phyloP scores from a whole-genome alignment of 92 coral and sea anemone species.

The Heliopora coerulea region DNA sequence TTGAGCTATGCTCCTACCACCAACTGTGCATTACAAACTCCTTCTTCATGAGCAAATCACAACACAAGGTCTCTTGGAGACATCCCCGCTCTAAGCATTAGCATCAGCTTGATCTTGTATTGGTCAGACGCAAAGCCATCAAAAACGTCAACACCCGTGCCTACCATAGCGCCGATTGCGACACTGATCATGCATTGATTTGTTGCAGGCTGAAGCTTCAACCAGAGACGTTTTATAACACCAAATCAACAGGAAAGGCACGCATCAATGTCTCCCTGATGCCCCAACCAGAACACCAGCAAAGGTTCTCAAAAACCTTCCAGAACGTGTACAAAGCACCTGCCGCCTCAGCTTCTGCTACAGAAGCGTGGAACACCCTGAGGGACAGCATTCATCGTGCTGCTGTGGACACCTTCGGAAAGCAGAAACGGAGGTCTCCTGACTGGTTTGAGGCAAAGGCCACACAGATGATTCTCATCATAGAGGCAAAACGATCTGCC shows the following conservation, averaged over 20 bases:
- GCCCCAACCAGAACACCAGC: background rate
- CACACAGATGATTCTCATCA: conserved; percentile 20
- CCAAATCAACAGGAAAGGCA: conserved; percentile 30
- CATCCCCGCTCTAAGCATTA: conserved; percentile 34
- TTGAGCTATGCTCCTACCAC: conserved; percentile 38
- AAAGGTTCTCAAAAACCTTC: background rate
- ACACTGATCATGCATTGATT: conserved; percentile 45
- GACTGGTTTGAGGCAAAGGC: conserved; percentile 35
- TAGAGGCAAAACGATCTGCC: conserved; percentile 12
- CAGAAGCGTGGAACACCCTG: conserved; percentile 5
- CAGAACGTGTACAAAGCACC: background rate
- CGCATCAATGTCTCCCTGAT: conserved; percentile 3
- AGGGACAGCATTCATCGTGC: conserved; percentile 16
- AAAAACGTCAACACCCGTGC: conserved; percentile 37
- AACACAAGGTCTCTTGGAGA: conserved; percentile 44
- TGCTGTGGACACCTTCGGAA: background rate
- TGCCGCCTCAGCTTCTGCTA: conserved; percentile 8
- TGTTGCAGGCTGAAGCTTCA: conserved; percentile 47
- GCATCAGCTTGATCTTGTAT: conserved; percentile 45
- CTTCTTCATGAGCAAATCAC: conserved; percentile 31
- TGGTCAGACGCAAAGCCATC: conserved; percentile 37
- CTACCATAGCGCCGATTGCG: conserved; percentile 46
- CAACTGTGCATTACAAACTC: conserved; percentile 39
- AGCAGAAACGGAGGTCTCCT: background rate
- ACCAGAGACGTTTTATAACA: conserved; percentile 21